phyloP scores from a whole-genome alignment of 2,113 vertebrate species.

The Rhinolophus ferrumequinum region DNA sequence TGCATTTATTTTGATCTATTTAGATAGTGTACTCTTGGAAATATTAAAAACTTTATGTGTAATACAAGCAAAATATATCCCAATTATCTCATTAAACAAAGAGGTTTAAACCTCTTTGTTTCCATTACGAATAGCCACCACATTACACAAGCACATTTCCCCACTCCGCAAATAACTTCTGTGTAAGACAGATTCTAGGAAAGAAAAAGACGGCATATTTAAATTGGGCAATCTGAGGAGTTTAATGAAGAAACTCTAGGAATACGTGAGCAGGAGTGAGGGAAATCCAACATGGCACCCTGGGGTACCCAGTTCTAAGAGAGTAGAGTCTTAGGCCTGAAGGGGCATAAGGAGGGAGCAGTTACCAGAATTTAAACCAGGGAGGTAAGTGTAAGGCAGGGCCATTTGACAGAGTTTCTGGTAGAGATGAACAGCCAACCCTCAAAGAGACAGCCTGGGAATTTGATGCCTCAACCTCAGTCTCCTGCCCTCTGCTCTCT shows the following conservation, averaged over 20 bases:
- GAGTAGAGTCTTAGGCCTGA: not conserved
- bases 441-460: not conserved
- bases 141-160: not conserved
- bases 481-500: not conserved
- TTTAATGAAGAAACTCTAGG: not conserved
- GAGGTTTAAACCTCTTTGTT: not conserved
- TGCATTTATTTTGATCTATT: constrained; percentile 38
- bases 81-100: constrained; percentile 35
- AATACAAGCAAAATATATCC: constrained; percentile 12
- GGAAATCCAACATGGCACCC: not conserved
- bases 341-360: not conserved
- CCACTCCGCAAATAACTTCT: not conserved
- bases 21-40: not conserved
- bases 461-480: not conserved
- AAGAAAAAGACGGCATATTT: not conserved
- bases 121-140: not conserved
- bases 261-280: not conserved
- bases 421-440: not conserved
- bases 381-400: not conserved
- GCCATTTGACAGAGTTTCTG: not conserved
- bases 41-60: constrained; percentile 27
- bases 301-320: not conserved
- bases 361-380: not conserved
- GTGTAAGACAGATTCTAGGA: not conserved
- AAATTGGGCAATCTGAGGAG: not conserved